Base-by-base conservation (phyloP, 2,113 vertebrate species). In the Vulpes ferrilata region DNA sequence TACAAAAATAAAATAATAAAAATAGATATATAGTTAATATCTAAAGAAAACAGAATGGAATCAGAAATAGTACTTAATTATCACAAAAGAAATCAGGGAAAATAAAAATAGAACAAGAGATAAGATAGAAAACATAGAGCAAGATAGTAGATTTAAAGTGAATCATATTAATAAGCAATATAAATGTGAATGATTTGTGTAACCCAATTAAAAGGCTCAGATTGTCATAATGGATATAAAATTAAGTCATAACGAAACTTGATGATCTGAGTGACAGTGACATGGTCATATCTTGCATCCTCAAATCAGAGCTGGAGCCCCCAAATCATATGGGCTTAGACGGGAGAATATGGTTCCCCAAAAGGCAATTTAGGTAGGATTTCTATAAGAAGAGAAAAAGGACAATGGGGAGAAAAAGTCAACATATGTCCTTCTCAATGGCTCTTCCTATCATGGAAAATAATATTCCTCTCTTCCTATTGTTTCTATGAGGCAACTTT, bases 1-100 rank as follows among this genome's bases (percentile, higher is more conserved):
- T 32, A 51, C 11, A 48, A 85, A 85, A 38, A 57, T 95, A 59
- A 89, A 95, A 93, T 38, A 59, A 76, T 43, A 57, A 92, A 95
- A 64, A 87, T 1, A 19, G 20, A 65, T 57, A 69, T 51, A 53
- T 65, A 93, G 11, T 22, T 62, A 78, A 69, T 51, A 48, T 20
- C 11, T 89, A 82, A 92, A 86, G 35, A 5, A 89, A 62, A 69
- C 30, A 62, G 48, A 35, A 51, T 57, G 16, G 19, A 64, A 62
- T 88, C 10, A 9, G 71, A 88, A 43, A 79, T 22, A 93, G 16
- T 67, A 80, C 13, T 74, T 20, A 74, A 27, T 94, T 74, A 80
- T 60, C 90, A 62, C 25, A 73, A 74, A 85, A 35, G 80, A 85
- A 86, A 65, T 38, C 35, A 92, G 25, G 69, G 76, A 55, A 87